Evolutionary conservation across 2,888 invertebrate species (phyloP).

Genomic region (Celastrina argiolus): DNA sequence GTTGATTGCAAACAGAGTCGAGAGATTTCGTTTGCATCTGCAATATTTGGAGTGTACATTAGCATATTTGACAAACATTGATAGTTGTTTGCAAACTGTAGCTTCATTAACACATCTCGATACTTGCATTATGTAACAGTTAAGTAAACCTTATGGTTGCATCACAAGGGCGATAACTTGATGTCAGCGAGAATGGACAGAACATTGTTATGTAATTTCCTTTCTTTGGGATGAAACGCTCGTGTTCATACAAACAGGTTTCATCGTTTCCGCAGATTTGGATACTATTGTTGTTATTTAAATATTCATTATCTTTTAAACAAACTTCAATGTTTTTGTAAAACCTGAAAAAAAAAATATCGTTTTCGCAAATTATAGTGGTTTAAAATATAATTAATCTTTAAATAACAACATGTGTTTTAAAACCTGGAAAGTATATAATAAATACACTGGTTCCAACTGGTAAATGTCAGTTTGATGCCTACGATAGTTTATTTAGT

Average conservation of each 20-base stretch:
- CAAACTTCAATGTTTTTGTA: too few species aligned
- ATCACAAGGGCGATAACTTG: conserved; percentile 1
- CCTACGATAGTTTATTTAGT: too few species aligned
- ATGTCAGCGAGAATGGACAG: neutral
- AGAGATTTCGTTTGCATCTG: neutral
- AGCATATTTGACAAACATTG: neutral
- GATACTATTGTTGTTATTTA: neutral
- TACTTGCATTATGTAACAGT: neutral
- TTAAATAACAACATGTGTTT: too few species aligned
- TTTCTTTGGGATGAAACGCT: neutral
- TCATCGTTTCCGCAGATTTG: neutral
- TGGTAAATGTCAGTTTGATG: too few species aligned
- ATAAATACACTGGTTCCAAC: too few species aligned
- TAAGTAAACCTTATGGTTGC: neutral
- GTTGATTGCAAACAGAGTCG: neutral
- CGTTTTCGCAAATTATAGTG: too few species aligned
- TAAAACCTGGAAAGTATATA: too few species aligned
- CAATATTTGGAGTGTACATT: neutral
- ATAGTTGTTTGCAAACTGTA: neutral
- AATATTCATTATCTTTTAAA: too few species aligned
- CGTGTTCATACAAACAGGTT: neutral
- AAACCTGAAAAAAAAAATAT: too few species aligned
- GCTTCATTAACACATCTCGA: neutral
- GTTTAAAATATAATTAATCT: too few species aligned
- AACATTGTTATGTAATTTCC: conserved; percentile 5